Conservation (phyloP, 2,888 invertebrate genomes). For the Bellardia bayeri region DNA sequence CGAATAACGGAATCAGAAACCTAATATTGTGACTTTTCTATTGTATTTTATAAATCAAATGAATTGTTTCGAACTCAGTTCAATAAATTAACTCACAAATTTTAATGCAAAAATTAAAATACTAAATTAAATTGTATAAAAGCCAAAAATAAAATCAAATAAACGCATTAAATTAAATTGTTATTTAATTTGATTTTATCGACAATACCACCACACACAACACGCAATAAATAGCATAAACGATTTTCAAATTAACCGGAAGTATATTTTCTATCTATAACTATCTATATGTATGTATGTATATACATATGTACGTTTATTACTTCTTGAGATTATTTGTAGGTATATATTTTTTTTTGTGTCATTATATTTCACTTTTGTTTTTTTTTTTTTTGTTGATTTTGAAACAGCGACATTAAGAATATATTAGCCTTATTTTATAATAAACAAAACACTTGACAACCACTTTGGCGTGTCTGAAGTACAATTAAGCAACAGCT, state of each 20-base stretch:
- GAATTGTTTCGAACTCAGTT: no score
- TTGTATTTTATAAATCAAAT: no score
- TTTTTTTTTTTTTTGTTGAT: not conserved
- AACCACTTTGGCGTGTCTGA: slow-evolving; percentile 66
- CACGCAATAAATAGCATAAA: not conserved
- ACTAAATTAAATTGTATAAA: not conserved
- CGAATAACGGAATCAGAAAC: no score
- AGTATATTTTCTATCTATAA: slow-evolving; percentile 15
- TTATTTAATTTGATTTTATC: slow-evolving; percentile 11
- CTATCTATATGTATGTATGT: not conserved
- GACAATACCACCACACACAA: not conserved
- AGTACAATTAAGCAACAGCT: slow-evolving; percentile 59
- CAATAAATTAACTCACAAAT: not conserved
- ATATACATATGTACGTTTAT: not conserved
- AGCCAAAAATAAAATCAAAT: not conserved
- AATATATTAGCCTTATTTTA: slow-evolving; percentile 61
- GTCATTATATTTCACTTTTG: not conserved
- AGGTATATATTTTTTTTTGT: not conserved
- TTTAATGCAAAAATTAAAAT: not conserved
- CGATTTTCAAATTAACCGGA: slow-evolving; percentile 13
- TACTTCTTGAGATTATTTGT: slow-evolving; percentile 4
- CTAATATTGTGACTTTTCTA: no score
- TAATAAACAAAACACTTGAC: slow-evolving; percentile 67
- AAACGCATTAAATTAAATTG: not conserved
- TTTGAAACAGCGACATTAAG: slow-evolving; percentile 19